phyloP scores from a whole-genome alignment of 2,113 vertebrate species.

The Haemorhous mexicanus region DNA sequence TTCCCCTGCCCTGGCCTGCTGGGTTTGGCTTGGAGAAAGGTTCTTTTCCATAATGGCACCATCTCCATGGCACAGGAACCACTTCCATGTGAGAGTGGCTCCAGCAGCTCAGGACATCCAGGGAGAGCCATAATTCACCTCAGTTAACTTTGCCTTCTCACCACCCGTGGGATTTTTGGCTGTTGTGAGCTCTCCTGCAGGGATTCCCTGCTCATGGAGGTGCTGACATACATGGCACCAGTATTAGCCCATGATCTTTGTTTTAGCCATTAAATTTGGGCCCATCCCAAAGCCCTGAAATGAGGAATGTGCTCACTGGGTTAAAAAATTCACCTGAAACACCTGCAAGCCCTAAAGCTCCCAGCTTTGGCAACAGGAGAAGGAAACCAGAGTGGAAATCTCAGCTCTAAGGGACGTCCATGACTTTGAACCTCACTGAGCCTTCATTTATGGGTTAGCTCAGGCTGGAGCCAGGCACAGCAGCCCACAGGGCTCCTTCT shows the following conservation, averaged over 20 bases:
- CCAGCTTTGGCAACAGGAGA: neutral
- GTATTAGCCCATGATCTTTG: neutral
- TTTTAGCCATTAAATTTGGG: neutral
- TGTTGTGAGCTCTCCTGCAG: neutral
- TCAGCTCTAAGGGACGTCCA: neutral
- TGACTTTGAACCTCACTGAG: neutral
- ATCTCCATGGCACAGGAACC: neutral
- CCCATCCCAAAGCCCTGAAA: neutral
- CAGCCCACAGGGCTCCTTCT: neutral
- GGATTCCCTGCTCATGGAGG: neutral
- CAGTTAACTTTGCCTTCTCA: neutral
- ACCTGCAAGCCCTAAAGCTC: neutral
- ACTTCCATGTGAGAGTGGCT: neutral
- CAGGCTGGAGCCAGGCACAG: neutral
- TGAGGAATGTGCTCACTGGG: neutral
- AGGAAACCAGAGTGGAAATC: neutral
- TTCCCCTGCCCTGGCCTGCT: neutral
- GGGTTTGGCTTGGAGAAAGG: neutral
- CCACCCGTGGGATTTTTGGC: neutral
- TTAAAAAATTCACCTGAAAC: neutral
- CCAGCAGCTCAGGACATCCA: neutral
- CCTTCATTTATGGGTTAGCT: neutral
- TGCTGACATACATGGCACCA: accelerated
- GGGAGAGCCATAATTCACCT: neutral
- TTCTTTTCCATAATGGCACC: neutral